These are phyloP conservation scores for Xenotilapia flavipinnis DNA, from an alignment of 2,113 vertebrate species.

Conservation along the genomic window DNA sequence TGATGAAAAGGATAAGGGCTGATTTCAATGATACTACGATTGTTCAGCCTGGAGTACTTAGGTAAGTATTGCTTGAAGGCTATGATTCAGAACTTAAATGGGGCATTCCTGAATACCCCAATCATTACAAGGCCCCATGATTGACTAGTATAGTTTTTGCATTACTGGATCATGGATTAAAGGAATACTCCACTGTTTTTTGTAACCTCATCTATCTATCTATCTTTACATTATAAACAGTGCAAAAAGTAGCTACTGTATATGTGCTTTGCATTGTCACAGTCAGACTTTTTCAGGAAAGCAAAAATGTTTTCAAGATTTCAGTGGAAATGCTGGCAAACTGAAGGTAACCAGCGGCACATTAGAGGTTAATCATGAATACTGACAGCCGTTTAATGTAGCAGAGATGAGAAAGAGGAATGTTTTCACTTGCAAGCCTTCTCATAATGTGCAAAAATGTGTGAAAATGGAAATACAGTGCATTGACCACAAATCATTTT, in stretches of 20 bases:
- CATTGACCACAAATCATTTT: neutral
- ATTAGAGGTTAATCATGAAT: neutral
- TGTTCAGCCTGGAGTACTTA: neutral
- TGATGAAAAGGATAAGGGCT: neutral
- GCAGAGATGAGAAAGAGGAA: neutral
- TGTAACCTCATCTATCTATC: neutral
- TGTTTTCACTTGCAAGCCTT: neutral
- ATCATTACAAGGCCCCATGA: conserved; percentile 35
- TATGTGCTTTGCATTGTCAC: neutral
- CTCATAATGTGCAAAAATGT: neutral
- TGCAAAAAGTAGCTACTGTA: neutral
- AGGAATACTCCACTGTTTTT: conserved; percentile 22
- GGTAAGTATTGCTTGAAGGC: conserved; percentile 44
- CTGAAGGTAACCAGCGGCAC: neutral
- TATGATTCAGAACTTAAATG: conserved; percentile 18
- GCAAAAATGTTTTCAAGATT: neutral
- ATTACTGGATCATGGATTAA: conserved; percentile 53
- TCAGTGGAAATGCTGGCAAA: neutral
- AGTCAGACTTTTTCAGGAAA: neutral
- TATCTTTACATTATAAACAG: neutral
- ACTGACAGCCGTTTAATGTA: neutral
- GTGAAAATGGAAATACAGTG: neutral
- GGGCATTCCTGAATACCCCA: conserved; percentile 27
- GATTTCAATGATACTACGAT: neutral
- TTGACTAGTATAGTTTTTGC: conserved; percentile 55